phyloP scores from a whole-genome alignment of 2,888 invertebrate species.

The Incurvaria masculella region DNA sequence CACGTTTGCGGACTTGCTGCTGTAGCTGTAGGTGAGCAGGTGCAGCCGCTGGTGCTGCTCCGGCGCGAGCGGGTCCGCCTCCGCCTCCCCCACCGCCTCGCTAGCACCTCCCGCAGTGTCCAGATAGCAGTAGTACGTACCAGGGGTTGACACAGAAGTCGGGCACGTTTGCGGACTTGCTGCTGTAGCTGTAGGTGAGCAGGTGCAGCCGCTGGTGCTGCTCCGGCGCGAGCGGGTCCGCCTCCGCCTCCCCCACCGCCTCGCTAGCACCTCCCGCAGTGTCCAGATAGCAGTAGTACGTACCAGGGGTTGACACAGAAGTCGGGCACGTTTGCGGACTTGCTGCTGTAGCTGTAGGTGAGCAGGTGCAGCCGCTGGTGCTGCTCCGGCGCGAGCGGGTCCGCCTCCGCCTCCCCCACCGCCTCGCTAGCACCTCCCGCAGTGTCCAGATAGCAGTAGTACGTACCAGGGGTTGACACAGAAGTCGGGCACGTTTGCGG shows the following conservation, averaged over 20 bases:
- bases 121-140: slow-evolving; percentile 54
- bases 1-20: slow-evolving; percentile 69
- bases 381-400: background rate
- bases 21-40: slow-evolving; percentile 87
- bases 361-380: slow-evolving; percentile 64
- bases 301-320: slow-evolving; percentile 90
- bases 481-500: slow-evolving; percentile 78
- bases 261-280: background rate
- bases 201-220: slow-evolving; percentile 87
- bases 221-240: slow-evolving; percentile 73
- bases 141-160: slow-evolving; percentile 90
- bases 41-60: slow-evolving; percentile 83
- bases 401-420: no score
- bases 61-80: slow-evolving; percentile 70
- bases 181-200: slow-evolving; percentile 84
- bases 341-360: slow-evolving; percentile 81
- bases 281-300: slow-evolving; percentile 20
- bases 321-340: slow-evolving; percentile 74
- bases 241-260: background rate
- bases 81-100: background rate
- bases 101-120: background rate
- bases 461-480: slow-evolving; percentile 86
- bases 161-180: slow-evolving; percentile 72
- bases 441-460: no score
- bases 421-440: no score